phyloP scores from a whole-genome alignment of 2,797 vertebrate species.

The Valencia hispanica region DNA sequence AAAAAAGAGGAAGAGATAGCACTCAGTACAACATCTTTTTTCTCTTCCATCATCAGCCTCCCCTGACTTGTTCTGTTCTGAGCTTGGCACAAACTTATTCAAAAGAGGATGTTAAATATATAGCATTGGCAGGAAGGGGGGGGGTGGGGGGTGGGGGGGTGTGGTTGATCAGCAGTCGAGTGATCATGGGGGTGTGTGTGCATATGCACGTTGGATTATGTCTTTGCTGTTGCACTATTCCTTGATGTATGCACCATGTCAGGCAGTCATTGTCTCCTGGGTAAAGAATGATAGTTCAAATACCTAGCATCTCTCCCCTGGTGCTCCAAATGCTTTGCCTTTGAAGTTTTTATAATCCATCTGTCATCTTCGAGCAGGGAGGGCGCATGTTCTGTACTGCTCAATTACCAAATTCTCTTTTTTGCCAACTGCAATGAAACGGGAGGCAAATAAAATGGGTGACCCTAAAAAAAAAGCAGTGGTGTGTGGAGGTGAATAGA shows the following conservation, averaged over 20 bases:
- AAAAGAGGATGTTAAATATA: constrained; percentile 96
- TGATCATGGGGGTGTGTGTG: constrained; percentile 45
- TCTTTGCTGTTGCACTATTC: constrained; percentile 94
- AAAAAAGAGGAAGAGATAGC: constrained; percentile 22
- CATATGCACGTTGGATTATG: constrained; percentile 87
- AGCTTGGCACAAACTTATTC: constrained; percentile 90
- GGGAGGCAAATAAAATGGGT: constrained; percentile 91
- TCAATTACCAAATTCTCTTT: constrained; percentile 97
- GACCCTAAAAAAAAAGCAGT: constrained; percentile 72
- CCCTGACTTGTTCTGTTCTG: constrained; percentile 57
- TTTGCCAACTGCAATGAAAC: constrained; percentile 92
- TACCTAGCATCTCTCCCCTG: constrained; percentile 98
- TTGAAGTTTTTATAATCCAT: constrained; percentile 99
- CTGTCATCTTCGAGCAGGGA: constrained; percentile 99
- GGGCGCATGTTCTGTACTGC: constrained; percentile 97
- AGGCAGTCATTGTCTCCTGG: constrained; percentile 98
- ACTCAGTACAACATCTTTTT: constrained; percentile 17
- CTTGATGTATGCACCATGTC: constrained; percentile 98
- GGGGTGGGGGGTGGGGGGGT: constrained; percentile 41
- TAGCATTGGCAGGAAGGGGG: constrained; percentile 69
- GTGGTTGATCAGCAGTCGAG: constrained; percentile 71
- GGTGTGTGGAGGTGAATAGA: constrained; percentile 43
- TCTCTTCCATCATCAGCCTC: constrained; percentile 28
- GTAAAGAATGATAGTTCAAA: constrained; percentile 99
- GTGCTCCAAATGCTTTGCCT: constrained; percentile 94